These are phyloP conservation scores for Deroptyus accipitrinus DNA, from an alignment of 2,113 vertebrate genomes.

Conservation along the genomic window DNA sequence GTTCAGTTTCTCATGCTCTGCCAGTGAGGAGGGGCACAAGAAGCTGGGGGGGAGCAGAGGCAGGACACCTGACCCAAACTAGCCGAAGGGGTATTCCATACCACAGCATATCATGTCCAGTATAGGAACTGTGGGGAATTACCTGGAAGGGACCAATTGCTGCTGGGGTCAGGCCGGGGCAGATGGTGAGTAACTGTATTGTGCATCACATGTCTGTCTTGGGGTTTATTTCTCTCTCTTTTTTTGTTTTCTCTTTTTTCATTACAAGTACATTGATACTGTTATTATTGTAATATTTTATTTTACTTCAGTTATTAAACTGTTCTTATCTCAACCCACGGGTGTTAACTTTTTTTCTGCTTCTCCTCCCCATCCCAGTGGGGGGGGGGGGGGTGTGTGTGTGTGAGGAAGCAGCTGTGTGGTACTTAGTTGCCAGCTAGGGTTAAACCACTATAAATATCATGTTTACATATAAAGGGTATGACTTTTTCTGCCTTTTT, in stretches of 20 bases:
- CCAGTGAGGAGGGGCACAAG: not conserved
- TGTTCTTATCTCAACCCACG: not conserved
- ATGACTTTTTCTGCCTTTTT: not conserved
- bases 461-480: not conserved
- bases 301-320: not conserved
- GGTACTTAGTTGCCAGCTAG: not conserved
- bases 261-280: not conserved
- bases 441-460: not conserved
- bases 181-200: not conserved
- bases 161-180: not conserved
- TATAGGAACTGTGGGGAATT: not conserved
- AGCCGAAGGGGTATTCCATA: not conserved
- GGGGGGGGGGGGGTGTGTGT: too few relatives aligned
- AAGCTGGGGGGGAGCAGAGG: not conserved
- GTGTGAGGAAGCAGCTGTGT: rapidly evolving
- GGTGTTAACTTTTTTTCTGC: not conserved
- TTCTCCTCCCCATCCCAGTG: not conserved
- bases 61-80: not conserved
- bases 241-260: not conserved
- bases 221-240: not conserved
- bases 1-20: not conserved
- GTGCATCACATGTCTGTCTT: not conserved
- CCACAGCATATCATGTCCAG: not conserved
- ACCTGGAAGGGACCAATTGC: not conserved
- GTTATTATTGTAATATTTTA: not conserved